phyloP scores from a whole-genome alignment of 2,888 invertebrate genomes.

The Drosophila colorata region DNA sequence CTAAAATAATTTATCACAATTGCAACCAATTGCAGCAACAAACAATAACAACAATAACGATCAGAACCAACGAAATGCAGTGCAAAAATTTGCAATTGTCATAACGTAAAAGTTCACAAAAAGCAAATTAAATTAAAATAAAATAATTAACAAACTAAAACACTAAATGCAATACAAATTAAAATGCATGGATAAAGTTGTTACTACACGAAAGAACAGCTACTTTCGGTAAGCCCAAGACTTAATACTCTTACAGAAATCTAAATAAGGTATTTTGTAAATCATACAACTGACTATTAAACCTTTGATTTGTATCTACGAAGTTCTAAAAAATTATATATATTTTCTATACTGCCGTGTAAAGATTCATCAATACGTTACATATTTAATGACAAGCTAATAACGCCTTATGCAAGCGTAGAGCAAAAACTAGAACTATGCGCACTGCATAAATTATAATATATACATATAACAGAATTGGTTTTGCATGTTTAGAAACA shows the following conservation, averaged over 20 bases:
- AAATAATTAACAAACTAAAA: slow-evolving; percentile 16
- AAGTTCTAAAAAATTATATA: neutral
- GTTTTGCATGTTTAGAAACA: neutral
- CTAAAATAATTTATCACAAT: slow-evolving; percentile 62
- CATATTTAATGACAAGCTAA: neutral
- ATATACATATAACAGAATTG: slow-evolving; percentile 16
- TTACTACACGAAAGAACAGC: neutral
- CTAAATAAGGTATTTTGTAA: too few species aligned
- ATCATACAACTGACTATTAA: too few species aligned
- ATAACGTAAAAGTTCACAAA: slow-evolving; percentile 24
- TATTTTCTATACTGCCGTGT: neutral
- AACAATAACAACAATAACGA: slow-evolving; percentile 15
- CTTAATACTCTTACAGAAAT: neutral
- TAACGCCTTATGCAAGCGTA: neutral
- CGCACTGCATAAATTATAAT: slow-evolving; percentile 7
- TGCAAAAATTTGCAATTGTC: slow-evolving; percentile 26
- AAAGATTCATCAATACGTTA: neutral
- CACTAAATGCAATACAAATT: slow-evolving; percentile 3
- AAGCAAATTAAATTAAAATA: slow-evolving; percentile 11
- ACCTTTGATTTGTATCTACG: neutral
- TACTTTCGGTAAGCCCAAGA: neutral
- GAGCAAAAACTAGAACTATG: slow-evolving; percentile 1
- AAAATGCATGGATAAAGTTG: slow-evolving; percentile 8
- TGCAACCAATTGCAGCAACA: slow-evolving; percentile 30
- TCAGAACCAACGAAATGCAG: slow-evolving; percentile 30